Evolutionary conservation across 2,113 vertebrate species (phyloP).

Genomic region (Platysteira castanea): DNA sequence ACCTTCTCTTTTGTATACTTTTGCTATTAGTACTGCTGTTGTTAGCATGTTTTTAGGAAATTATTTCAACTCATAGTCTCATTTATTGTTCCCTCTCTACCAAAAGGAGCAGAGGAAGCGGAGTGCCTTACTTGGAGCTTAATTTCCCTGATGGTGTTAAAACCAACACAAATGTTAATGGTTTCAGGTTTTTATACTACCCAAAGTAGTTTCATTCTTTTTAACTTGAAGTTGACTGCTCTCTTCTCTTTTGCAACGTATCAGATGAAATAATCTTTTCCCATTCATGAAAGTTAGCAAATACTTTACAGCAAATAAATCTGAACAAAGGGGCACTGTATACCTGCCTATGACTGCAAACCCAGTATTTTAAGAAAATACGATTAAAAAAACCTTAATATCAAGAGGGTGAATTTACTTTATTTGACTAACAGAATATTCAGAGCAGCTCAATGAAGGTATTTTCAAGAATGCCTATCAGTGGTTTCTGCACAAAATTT

Average conservation of each 20-base stretch:
- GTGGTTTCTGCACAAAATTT: background rate
- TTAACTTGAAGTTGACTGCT: background rate
- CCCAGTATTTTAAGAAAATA: background rate
- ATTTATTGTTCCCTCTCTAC: background rate
- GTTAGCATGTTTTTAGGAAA: background rate
- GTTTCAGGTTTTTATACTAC: background rate
- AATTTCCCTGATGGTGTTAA: background rate
- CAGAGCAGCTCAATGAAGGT: background rate
- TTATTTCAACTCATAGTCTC: background rate
- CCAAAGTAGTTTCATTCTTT: background rate
- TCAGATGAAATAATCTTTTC: background rate
- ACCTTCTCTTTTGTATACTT: background rate
- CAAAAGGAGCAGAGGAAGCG: background rate
- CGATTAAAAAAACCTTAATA: background rate
- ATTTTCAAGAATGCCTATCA: background rate
- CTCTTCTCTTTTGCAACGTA: background rate
- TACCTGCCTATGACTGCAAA: background rate
- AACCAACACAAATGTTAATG: background rate
- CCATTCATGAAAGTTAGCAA: background rate
- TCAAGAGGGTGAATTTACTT: background rate
- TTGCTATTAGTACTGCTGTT: background rate
- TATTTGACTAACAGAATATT: background rate
- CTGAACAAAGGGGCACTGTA: background rate
- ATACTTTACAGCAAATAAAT: background rate
- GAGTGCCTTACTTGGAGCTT: background rate